Percentiles rank a stretch among this genome's conserved stretches.
phyloP scores from a whole-genome alignment of 2,113 vertebrate species.

The Odontesthes bonariensis region DNA sequence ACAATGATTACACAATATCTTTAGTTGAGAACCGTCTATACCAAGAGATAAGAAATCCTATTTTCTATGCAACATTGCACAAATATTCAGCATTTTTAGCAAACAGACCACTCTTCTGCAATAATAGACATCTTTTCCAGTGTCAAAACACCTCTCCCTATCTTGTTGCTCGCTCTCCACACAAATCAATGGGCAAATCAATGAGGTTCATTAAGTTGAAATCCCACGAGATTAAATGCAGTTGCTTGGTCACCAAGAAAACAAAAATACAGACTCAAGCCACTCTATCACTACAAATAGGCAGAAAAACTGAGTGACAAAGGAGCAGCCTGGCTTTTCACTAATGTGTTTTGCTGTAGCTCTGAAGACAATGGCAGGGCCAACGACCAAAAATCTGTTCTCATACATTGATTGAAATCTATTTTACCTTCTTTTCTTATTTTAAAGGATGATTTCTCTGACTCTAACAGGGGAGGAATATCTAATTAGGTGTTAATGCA shows the following conservation, averaged over 20 bases:
- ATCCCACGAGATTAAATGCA: slow-evolving; percentile 69
- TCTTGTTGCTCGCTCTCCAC: slow-evolving; percentile 66
- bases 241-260: slow-evolving; percentile 70
- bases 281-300: slow-evolving; percentile 60
- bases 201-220: slow-evolving; percentile 77
- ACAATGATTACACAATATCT: not conserved
- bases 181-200: slow-evolving; percentile 76
- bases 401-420: slow-evolving; percentile 16
- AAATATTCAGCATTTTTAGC: slow-evolving; percentile 3
- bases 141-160: slow-evolving; percentile 73
- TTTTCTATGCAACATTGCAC: slow-evolving; percentile 7
- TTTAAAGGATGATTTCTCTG: not conserved
- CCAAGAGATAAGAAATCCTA: not conserved
- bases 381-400: slow-evolving; percentile 25
- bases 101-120: slow-evolving; percentile 19
- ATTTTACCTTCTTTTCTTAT: not conserved
- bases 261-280: slow-evolving; percentile 60
- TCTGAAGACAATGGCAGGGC: slow-evolving; percentile 32
- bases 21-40: not conserved
- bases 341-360: slow-evolving; percentile 21
- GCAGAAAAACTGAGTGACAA: slow-evolving; percentile 33
- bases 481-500: not conserved
- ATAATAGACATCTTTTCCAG: slow-evolving; percentile 61
- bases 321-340: slow-evolving; percentile 27
- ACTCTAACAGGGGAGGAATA: not conserved